Percentiles rank a stretch among this genome's conserved stretches.
These are phyloP conservation scores for Drosophila neonasuta DNA, from an alignment of 2,888 invertebrate genomes.

Conservation along the genomic window DNA sequence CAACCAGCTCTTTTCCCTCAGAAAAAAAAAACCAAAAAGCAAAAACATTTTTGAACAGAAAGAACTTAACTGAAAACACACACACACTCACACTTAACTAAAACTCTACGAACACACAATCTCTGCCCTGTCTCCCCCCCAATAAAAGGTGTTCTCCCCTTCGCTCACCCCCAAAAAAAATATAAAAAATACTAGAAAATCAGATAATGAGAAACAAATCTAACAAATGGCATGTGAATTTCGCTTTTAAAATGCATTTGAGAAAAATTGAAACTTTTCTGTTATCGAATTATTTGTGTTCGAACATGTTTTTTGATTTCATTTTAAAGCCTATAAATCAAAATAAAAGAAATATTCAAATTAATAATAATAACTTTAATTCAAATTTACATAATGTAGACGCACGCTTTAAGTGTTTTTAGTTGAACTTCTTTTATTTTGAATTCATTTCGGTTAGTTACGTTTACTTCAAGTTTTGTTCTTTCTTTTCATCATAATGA, in stretches of 20 bases:
- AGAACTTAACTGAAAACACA: slow-evolving; percentile 22
- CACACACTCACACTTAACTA: slow-evolving; percentile 6
- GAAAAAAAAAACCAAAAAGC: background rate
- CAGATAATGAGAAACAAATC: slow-evolving; percentile 22
- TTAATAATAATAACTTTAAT: slow-evolving; percentile 42
- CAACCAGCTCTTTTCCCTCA: slow-evolving; percentile 3
- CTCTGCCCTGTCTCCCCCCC: slow-evolving; percentile 5
- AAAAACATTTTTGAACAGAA: slow-evolving; percentile 30
- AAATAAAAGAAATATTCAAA: slow-evolving; percentile 38
- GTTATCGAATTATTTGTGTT: slow-evolving; percentile 38
- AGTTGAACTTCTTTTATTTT: slow-evolving; percentile 24
- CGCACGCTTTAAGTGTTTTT: slow-evolving; percentile 75
- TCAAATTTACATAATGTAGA: slow-evolving; percentile 56
- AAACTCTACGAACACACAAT: slow-evolving; percentile 11
- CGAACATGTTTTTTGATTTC: slow-evolving; percentile 32
- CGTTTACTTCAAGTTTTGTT: slow-evolving; percentile 16
- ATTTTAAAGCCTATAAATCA: slow-evolving; percentile 32
- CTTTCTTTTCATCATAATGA: slow-evolving; percentile 19
- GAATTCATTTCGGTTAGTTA: slow-evolving; percentile 6
- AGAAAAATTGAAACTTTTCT: slow-evolving; percentile 29
- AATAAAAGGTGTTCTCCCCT: slow-evolving; percentile 1
- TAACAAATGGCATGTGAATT: slow-evolving; percentile 76
- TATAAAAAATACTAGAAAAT: slow-evolving; percentile 35
- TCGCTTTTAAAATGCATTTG: slow-evolving; percentile 72
- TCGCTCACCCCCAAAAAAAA: slow-evolving; percentile 27